Evolutionary conservation across 2,113 vertebrate genomes (phyloP).

Genomic region (Taurulus bubalis): DNA sequence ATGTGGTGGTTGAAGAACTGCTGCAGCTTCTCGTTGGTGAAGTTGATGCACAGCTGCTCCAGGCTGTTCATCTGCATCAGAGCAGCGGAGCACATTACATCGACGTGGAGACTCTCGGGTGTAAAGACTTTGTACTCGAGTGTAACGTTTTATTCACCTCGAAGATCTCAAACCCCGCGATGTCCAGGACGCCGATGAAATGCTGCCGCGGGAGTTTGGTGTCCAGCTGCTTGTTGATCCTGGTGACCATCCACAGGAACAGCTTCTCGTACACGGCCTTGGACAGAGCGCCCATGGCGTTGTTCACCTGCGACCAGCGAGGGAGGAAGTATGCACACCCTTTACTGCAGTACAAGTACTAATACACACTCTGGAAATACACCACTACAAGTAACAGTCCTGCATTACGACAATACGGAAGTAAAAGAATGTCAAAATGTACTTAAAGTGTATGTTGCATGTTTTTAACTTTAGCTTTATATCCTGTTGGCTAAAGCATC

Average conservation of each 20-base stretch:
- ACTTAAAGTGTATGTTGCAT: no score
- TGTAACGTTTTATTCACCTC: conserved; percentile 75
- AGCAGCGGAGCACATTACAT: no score
- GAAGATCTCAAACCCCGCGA: conserved; percentile 76
- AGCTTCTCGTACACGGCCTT: conserved; percentile 90
- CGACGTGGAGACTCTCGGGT: no score
- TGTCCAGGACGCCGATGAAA: conserved; percentile 73
- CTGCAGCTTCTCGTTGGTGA: conserved; percentile 83
- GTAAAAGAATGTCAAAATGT: no score
- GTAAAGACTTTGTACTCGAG: background rate
- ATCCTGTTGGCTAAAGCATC: background rate
- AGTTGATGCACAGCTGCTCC: conserved; percentile 86
- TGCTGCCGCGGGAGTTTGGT: conserved; percentile 70
- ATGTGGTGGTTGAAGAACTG: conserved; percentile 92
- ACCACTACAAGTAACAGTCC: background rate
- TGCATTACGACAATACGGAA: background rate
- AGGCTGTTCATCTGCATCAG: conserved; percentile 67
- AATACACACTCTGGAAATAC: background rate
- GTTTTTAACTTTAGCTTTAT: background rate
- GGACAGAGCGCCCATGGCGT: conserved; percentile 85
- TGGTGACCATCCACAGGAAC: conserved; percentile 88
- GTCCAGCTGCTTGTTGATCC: conserved; percentile 74
- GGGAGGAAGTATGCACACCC: background rate
- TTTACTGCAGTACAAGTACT: background rate
- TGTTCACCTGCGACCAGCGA: conserved; percentile 53